Percentiles rank a stretch among this genome's conserved stretches.
Conservation (phyloP, 2,888 invertebrate species). For the Cyrtodaria siliqua region DNA sequence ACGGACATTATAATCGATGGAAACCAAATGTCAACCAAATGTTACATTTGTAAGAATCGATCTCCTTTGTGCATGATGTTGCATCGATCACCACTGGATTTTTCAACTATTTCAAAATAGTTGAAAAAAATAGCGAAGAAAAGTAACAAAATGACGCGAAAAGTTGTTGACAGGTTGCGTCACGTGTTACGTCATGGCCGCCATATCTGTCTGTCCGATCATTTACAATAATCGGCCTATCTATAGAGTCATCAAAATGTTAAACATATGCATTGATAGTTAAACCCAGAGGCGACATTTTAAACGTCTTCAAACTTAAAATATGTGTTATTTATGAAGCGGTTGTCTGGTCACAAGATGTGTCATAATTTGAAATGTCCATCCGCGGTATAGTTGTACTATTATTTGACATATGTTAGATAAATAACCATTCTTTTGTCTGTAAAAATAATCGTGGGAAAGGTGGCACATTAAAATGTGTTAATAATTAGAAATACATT, state of each 20-base stretch:
- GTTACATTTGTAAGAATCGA: too few species aligned
- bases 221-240: slow-evolving; percentile 4
- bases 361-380: too few species aligned
- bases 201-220: background rate
- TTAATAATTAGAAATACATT: too few species aligned
- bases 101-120: background rate
- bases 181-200: slow-evolving; percentile 20
- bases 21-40: too few species aligned
- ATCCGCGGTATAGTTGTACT: too few species aligned
- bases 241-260: slow-evolving; percentile 3
- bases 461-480: too few species aligned
- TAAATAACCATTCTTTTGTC: too few species aligned
- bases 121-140: slow-evolving; percentile 2
- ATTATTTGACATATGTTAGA: too few species aligned
- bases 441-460: too few species aligned
- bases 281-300: slow-evolving; percentile 19
- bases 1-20: too few species aligned
- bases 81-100: background rate
- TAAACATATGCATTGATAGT: slow-evolving; percentile 1
- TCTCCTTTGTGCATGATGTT: too few species aligned
- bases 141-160: background rate
- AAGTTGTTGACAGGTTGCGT: slow-evolving; percentile 33
- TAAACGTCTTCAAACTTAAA: slow-evolving; percentile 17
- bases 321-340: slow-evolving; percentile 14
- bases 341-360: too few species aligned